Evolutionary conservation across 2,888 invertebrate genomes (phyloP).

Genomic region (Conomelus anceps): DNA sequence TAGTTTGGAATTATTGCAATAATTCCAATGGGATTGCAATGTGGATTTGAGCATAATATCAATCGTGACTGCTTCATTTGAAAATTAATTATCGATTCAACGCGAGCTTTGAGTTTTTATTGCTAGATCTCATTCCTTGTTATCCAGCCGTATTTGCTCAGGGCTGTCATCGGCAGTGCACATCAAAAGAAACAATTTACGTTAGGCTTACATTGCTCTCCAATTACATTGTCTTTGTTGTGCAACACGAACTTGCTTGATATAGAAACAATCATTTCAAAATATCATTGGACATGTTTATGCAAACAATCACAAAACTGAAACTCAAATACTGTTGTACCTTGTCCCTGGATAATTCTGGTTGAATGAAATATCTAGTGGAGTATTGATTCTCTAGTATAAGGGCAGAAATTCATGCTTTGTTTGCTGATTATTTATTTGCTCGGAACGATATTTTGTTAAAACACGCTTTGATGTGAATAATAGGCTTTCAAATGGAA

Average conservation of each 20-base stretch:
- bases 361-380: background rate
- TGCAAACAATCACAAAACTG: background rate
- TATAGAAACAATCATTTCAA: background rate
- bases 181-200: background rate
- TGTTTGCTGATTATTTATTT: background rate
- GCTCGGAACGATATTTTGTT: background rate
- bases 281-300: background rate
- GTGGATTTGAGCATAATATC: too few relatives aligned
- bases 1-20: too few relatives aligned
- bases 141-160: background rate
- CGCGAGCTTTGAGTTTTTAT: background rate
- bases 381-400: background rate
- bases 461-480: background rate
- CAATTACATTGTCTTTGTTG: background rate
- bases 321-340: background rate
- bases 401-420: background rate
- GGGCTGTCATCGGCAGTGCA: background rate
- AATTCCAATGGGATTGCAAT: too few relatives aligned
- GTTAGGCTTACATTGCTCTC: background rate
- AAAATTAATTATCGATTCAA: background rate
- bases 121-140: too few relatives aligned
- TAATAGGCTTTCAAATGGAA: background rate
- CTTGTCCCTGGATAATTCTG: background rate
- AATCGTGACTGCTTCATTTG: too few relatives aligned
- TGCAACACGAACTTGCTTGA: background rate